Base-by-base conservation (phyloP, 2,797 vertebrate species). In the Falco concolor region DNA sequence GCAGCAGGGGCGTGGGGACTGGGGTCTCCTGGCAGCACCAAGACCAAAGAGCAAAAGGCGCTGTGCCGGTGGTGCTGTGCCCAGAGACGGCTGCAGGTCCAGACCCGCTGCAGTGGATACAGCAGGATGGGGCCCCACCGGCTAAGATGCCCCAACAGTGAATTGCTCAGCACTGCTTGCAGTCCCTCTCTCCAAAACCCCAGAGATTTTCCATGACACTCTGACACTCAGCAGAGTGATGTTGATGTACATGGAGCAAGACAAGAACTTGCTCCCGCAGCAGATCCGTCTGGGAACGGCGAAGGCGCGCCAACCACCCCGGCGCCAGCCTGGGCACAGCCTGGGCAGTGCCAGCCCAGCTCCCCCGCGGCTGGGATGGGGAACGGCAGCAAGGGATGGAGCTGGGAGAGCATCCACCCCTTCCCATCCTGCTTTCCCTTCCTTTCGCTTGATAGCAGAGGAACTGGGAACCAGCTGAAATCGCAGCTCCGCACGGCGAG, bases 161-260 rank as follows among this genome's bases (percentile, higher is more conserved):
- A 25, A 53, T 4, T 7, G n/a, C 92, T 92, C 74, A 52, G 80
- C 59, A 52, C 54, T 3, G 2, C 19, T 42, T 27, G 47, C 77
- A 52, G 94, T 82, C 89, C 89, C 80, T 75, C 77, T 30, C 54
- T 86, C 79, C 92, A 91, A 94, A 96, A 91, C 92, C 96, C 74
- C 93, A 87, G 72, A 8, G 6, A 10, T 86, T 91, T 88, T 67
- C 94, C 34, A 3, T 38, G 38, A 11, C 38, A 38, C 78, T 36
- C 93, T 30, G 73, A 53, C 92, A 69, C 47, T 0, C 0, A 0
- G 27, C 53, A n/a, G 52, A 72, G 44, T 0, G 28, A 20, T 79
- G 91, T 4, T 12, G 20, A 22, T 20, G 34, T 5, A 28, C 0
- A 1, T 0, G 21, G 60, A 74, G 47, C 0, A 6, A 78, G 82